Percentiles rank a stretch among this genome's conserved stretches.
These are phyloP conservation scores for Felis catus DNA, from an alignment of 2,113 vertebrate species.

Conservation along the genomic window F.catus_Fca126_mat1.0 CM031426.1:7518001-7518500, in stretches of 20 bases:
- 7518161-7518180: rapidly evolving
- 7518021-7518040: not conserved
- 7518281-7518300: constrained; percentile 98
- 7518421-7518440: rapidly evolving
- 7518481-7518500: not conserved
- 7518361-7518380: constrained; percentile 93
- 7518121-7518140: not conserved
- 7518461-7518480: not conserved
- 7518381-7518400: constrained; percentile 93
- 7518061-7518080: not conserved
- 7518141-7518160: not conserved
- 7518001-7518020: not conserved
- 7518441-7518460: rapidly evolving
- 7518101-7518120: not conserved
- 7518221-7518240: constrained; percentile 95
- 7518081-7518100: not conserved
- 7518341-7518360: constrained; percentile 94
- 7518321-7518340: constrained; percentile 96
- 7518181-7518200: constrained; percentile 93
- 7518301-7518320: constrained; percentile 95
- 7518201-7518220: constrained; percentile 96
- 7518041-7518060: not conserved
- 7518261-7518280: constrained; percentile 95
- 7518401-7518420: constrained; percentile 85
- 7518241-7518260: constrained; percentile 92